Evolutionary conservation across 2,113 vertebrate species (phyloP), one percentile per base, ranked within the genome.

Genomic region (Emydura subglobosa): DNA sequence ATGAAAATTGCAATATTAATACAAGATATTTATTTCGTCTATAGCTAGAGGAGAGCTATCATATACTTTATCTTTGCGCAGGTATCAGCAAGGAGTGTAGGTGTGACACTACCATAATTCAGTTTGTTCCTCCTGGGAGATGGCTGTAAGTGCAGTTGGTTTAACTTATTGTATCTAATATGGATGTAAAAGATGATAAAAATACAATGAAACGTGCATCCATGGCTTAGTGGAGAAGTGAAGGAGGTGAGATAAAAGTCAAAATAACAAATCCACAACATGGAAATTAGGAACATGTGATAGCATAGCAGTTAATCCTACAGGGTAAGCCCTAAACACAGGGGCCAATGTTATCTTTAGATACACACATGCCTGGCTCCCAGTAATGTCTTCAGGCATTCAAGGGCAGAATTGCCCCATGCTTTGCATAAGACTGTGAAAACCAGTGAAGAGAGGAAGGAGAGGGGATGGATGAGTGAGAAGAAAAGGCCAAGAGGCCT

Each of bases 161-260:
- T 96, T 96, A 97, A 97, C 91, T 95, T 94, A 96, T 83, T 85
- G 89, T 93, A 91, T 96, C 93, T 96, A 97, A 97, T 97, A 95
- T 96, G 89, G 79, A 87, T 80, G 83, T 85, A 78, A 93, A 90
- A 91, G 91, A 96, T 87, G 94, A 94, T 92, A 97, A 96, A 96
- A 88, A 65, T 95, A 57, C 83, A 91, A 97, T 95, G 88, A 96
- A 95, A 96, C 87, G 94, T 94, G 79, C 90, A 80, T 74, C 81
- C 22, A 21, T 34, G 68, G 42, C 5, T 7, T 12, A 91, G 88
- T 84, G 91, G 59, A 27, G 90, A 89, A 34, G 50, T 42, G 50
- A 81, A 83, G 91, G 74, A 93, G 91, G 93, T 96, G 92, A 96
- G 82, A 94, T 54, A 51, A 21, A 89, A 96, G 90, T 85, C 85